Conservation (phyloP, 1,140 invertebrate genomes). For the Prorops nasuta region DNA sequence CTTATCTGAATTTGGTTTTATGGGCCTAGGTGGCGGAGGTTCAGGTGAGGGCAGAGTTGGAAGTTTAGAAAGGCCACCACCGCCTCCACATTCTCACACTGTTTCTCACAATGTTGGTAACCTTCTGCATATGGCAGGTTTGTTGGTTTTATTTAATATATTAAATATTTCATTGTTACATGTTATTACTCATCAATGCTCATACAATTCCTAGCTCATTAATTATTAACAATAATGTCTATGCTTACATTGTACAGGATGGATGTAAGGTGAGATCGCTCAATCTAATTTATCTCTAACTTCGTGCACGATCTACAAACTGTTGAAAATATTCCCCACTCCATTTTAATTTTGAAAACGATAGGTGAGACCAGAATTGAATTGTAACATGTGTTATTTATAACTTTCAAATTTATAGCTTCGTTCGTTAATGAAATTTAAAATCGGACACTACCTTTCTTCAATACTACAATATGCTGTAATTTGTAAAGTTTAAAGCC, state of each 20-base stretch:
- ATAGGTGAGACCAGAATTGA: no score
- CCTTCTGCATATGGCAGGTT: slow-evolving; percentile 83
- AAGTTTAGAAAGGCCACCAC: slow-evolving; percentile 66
- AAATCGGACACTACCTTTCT: no score
- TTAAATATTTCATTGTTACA: not conserved
- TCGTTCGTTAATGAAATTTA: no score
- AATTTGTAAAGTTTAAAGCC: no score
- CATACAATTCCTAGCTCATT: slow-evolving; percentile 20
- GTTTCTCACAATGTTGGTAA: slow-evolving; percentile 71
- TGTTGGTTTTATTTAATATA: slow-evolving; percentile 24
- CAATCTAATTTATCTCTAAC: not conserved
- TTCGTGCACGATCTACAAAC: not conserved
- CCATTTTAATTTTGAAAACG: no score
- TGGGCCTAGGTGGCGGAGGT: slow-evolving; percentile 49
- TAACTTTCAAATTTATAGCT: no score
- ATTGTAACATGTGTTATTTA: no score
- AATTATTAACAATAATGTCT: slow-evolving; percentile 24
- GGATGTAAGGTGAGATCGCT: slow-evolving; percentile 50
- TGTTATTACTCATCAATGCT: slow-evolving; percentile 23
- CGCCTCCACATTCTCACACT: slow-evolving; percentile 64
- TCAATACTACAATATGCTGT: no score
- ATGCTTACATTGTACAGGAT: slow-evolving; percentile 40
- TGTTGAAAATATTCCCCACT: no score
- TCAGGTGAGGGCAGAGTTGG: slow-evolving; percentile 57
- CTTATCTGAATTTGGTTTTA: slow-evolving; percentile 33